Evolutionary conservation across 2,888 invertebrate genomes (phyloP), one percentile per base, ranked within the genome.

Genomic region (Proisotoma minuta): DNA sequence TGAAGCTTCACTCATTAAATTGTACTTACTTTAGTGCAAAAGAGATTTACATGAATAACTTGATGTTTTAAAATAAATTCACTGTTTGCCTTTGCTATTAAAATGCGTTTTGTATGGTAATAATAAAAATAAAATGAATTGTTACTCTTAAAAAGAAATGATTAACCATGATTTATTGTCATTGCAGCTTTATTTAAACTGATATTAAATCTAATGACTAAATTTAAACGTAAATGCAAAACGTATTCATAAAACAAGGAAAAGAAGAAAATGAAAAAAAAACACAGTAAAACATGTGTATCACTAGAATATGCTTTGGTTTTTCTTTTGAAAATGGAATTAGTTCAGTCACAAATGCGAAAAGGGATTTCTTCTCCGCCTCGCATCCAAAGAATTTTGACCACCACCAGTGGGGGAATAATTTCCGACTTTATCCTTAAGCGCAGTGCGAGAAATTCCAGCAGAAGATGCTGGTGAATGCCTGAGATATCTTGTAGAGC

Each of bases 401-500:
- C 49, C 29, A 2, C 5, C n/a, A 47, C 47, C 47, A 47, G 29
- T 28, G 15, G 27, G 24, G 28, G 5, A 47, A 39, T 23, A 15
- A 3, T 39, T 39, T 20, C 8, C n/a, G 4, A 18, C 26, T 22
- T 54, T 54, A 20, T 52, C 28, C 52, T 18, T 52, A 3, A 49
- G 23, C 8, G 15, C 23, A 22, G 20, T 49, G 18, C 52, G 24
- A 26, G 2, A 27, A 8, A 15, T 34, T 34, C 15, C 8, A n/a
- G 28, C 5, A 28, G 53, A 24, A 27, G 53, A 40, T 23, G 40
- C 26, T 40, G 27, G 43, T 26, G 58, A 20, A 49, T 59, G 63
- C 40, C 48, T 59, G 22, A 64, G 65, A 43, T 61, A 63, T 34
- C 65, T 62, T 24, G 66, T 67, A 8, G 70, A 60, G 10, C 52